Conservation (phyloP, 2,113 vertebrate species). For the Alouatta palliata region DNA sequence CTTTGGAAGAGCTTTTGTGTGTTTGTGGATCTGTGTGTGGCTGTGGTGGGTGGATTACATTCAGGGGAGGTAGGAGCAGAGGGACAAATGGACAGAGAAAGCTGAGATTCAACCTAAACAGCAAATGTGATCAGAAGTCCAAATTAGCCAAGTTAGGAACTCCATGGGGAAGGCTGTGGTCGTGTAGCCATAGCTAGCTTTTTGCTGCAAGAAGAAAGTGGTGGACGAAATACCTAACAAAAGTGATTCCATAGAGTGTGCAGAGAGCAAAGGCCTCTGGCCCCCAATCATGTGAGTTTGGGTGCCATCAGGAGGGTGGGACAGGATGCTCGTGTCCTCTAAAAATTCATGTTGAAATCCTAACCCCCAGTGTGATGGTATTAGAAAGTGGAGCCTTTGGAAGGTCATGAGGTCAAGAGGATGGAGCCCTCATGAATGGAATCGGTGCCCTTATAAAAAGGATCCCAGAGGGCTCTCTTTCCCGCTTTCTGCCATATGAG, state of each 20-base stretch:
- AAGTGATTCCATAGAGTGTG: neutral
- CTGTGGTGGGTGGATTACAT: neutral
- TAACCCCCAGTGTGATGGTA: neutral
- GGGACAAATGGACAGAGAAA: constrained; percentile 54
- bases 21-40: neutral
- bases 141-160: constrained; percentile 67
- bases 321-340: no score
- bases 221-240: neutral
- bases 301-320: neutral
- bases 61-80: neutral
- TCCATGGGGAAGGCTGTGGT: constrained; percentile 56
- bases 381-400: neutral
- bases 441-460: neutral
- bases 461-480: neutral
- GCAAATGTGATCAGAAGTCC: constrained; percentile 64
- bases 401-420: neutral
- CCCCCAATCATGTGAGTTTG: neutral
- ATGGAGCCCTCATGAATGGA: neutral
- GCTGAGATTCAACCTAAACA: constrained; percentile 67
- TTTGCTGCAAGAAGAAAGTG: constrained; percentile 7
- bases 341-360: neutral
- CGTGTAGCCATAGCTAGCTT: constrained; percentile 9
- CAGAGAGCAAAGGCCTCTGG: neutral
- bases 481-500: neutral
- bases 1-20: constrained; percentile 43